A percentile compares a stretch with the other conserved stretches of the same genome.
Evolutionary conservation across 1,140 invertebrate species (phyloP).

Genomic region (Trachelipus rathkii): DNA sequence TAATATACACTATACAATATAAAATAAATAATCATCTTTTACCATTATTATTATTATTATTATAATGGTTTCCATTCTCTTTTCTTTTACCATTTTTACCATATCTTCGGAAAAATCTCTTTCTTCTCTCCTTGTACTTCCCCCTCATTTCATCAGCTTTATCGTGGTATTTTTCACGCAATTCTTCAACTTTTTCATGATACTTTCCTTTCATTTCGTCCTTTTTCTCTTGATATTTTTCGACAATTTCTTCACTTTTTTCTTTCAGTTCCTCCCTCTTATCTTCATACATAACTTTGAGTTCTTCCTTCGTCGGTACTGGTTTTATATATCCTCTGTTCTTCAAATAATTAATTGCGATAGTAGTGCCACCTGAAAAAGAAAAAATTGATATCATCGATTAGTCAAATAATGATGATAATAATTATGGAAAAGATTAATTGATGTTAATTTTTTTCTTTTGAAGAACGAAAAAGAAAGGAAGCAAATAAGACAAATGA

Average conservation of each 20-base stretch:
- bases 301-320: conserved; percentile 40
- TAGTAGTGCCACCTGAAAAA: conserved; percentile 35
- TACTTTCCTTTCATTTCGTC: conserved; percentile 36
- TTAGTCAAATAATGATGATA: too few species aligned
- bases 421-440: too few species aligned
- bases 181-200: conserved; percentile 32
- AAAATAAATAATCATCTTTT: neutral
- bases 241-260: conserved; percentile 36
- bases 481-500: too few species aligned
- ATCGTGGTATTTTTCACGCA: conserved; percentile 20
- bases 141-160: neutral
- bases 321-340: conserved; percentile 43
- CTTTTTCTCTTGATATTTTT: conserved; percentile 38
- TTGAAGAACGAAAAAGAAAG: too few species aligned
- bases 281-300: conserved; percentile 43
- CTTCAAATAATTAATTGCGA: conserved; percentile 43
- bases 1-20: too few species aligned
- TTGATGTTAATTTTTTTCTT: too few species aligned
- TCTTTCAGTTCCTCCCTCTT: conserved; percentile 41
- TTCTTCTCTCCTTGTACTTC: neutral
- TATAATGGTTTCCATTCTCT: neutral
- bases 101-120: neutral
- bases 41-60: neutral
- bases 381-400: too few species aligned
- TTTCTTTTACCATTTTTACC: neutral